Evolutionary conservation across 2,113 vertebrate species (phyloP), one percentile per base, ranked within the genome.

Genomic region (Eurypyga helias): DNA sequence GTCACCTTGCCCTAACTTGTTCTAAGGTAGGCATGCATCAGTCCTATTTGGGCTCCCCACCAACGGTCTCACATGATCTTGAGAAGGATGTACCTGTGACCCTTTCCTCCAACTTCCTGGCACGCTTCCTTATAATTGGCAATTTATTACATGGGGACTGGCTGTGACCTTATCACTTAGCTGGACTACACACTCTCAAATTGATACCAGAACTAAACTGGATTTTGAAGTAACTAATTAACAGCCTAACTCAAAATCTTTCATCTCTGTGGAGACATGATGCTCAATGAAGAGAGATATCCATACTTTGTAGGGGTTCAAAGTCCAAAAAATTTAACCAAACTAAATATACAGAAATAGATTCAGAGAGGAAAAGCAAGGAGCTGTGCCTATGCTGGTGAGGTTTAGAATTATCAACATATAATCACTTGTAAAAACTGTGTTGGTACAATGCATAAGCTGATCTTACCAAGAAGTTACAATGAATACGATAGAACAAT

Each of bases 101-200:
- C 6, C 3, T 78, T 92, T 83, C 25, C 17, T 58, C 36, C n/a
- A 58, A 8, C 8, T 66, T 92, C 12, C 43, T 77, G 46, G 7
- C 16, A 60, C 16, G 17, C 9, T 83, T 88, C 25, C 13, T 24
- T 72, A 67, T 72, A 41, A 55, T 25, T 66, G n/a, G 8, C 17
- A 52, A 58, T 83, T 83, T 65, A 41, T 45, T 81, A 41, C 9
- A 38, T 60, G 28, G 49, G 11, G 31, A 70, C 58, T 49, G 5
- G 1, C 29, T 89, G 33, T 0, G 0, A 51, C 18, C 2, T 36
- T 78, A 34, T 7, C 65, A 11, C 3, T 87, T 15, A 29, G 29
- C 10, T 66, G 46, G 69, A 67, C 89, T 89, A 66, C 13, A 69
- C 18, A 58, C 4, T 17, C 23, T 75, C 8, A 10, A 66, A 84